A percentile compares a stretch with the other conserved stretches of the same genome.
These are phyloP conservation scores for Polyommatus iphigenia DNA, from an alignment of 2,888 invertebrate species.

Conservation along the genomic window DNA sequence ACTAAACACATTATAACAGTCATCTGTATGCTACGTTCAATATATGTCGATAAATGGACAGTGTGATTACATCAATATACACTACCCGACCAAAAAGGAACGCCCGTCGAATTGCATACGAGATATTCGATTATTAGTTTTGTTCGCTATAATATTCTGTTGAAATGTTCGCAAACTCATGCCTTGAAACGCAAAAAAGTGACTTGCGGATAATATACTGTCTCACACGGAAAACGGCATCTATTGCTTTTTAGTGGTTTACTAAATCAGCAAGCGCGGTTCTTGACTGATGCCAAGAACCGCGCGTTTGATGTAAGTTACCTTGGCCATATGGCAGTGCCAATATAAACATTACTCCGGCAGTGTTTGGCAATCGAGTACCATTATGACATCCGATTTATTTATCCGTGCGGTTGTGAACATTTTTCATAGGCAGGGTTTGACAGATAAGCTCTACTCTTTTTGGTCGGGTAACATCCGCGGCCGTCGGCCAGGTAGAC, in stretches of 20 bases:
- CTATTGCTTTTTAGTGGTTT: too few relatives aligned
- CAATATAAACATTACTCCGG: too few relatives aligned
- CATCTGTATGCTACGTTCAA: slow-evolving; percentile 32
- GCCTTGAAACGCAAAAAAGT: neutral
- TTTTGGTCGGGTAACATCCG: neutral
- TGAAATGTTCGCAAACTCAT: too few relatives aligned
- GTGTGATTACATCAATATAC: slow-evolving; percentile 32
- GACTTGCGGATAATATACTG: neutral
- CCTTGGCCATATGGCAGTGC: too few relatives aligned
- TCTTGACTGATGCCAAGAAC: neutral
- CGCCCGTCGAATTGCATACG: neutral
- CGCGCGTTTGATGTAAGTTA: too few relatives aligned
- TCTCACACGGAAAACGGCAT: neutral
- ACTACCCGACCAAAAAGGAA: slow-evolving; percentile 10
- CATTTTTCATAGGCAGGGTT: neutral
- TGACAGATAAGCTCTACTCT: neutral
- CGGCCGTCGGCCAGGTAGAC: neutral
- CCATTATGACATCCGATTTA: too few relatives aligned
- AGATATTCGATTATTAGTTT: neutral
- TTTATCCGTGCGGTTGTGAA: too few relatives aligned
- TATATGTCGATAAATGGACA: slow-evolving; percentile 34
- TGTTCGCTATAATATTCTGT: neutral
- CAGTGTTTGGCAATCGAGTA: too few relatives aligned
- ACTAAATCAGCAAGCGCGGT: too few relatives aligned
- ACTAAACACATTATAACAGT: slow-evolving; percentile 44